Percentiles rank a stretch among this genome's conserved stretches.
phyloP scores from a whole-genome alignment of 2,888 invertebrate genomes.

The Syritta pipiens region DNA sequence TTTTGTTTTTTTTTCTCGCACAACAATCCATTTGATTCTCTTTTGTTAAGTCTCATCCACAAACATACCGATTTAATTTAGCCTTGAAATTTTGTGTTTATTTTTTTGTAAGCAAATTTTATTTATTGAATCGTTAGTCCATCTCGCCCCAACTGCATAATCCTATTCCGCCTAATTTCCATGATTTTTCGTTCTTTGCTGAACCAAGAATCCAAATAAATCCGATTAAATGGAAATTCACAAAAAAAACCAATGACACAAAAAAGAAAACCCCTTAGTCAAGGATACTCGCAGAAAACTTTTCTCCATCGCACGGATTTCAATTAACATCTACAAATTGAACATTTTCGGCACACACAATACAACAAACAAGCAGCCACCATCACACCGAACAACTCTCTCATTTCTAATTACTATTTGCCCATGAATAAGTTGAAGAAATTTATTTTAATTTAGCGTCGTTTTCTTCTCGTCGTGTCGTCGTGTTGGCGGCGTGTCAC shows the following conservation, averaged over 20 bases:
- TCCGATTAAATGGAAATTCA: constrained; percentile 76
- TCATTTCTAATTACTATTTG: constrained; percentile 59
- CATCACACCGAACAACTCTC: neutral
- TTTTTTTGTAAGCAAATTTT: too few relatives aligned
- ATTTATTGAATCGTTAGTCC: too few relatives aligned
- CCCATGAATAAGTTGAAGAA: constrained; percentile 36
- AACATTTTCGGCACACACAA: neutral
- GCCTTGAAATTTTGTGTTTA: too few relatives aligned
- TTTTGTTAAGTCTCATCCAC: too few relatives aligned
- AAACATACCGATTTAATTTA: too few relatives aligned
- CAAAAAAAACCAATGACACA: constrained; percentile 13
- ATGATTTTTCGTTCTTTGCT: constrained; percentile 45
- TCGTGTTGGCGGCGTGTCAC: neutral
- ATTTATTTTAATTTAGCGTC: constrained; percentile 52
- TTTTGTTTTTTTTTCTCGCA: too few relatives aligned
- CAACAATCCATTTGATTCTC: too few relatives aligned
- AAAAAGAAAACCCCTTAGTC: neutral
- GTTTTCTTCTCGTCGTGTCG: neutral
- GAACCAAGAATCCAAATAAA: constrained; percentile 74
- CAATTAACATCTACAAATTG: constrained; percentile 39
- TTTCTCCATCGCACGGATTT: too few relatives aligned
- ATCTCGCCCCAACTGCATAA: too few relatives aligned
- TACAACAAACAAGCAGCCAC: neutral
- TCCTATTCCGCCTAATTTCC: constrained; percentile 30
- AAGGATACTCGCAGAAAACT: constrained; percentile 28